Percentiles rank a stretch among this genome's conserved stretches.
Evolutionary conservation across 2,113 vertebrate species (phyloP).

Genomic region (Connochaetes taurinus): DNA sequence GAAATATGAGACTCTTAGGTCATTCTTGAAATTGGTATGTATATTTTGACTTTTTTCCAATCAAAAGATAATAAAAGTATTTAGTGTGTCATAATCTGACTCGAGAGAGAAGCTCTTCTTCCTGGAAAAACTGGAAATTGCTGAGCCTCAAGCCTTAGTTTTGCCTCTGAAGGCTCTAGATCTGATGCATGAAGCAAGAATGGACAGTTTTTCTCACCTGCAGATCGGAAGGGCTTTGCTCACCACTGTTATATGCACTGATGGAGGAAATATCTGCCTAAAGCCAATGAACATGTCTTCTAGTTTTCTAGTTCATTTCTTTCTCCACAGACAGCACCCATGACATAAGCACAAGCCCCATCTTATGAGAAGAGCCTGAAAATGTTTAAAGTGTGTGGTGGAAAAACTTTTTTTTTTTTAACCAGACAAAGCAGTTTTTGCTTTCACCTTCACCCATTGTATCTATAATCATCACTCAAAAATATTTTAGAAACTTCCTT

Average conservation of each 20-base stretch:
- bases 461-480: background rate
- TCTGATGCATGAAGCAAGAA: background rate
- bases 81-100: background rate
- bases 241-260: background rate
- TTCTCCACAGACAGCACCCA: background rate
- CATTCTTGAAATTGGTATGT: background rate
- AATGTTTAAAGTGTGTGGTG: background rate
- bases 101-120: background rate
- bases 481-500: conserved; percentile 12
- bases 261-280: background rate
- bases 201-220: background rate
- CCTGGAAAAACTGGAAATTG: background rate
- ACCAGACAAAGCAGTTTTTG: background rate
- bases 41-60: background rate
- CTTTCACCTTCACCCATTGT: background rate
- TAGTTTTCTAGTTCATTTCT: background rate
- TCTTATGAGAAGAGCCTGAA: background rate
- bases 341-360: background rate
- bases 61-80: background rate
- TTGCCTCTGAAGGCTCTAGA: background rate
- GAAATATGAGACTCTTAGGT: background rate
- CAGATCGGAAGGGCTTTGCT: background rate
- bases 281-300: background rate
- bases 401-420: background rate
- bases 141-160: background rate